Evolutionary conservation across 1,140 invertebrate species (phyloP).

Genomic region (Berghia stephanieae): DNA sequence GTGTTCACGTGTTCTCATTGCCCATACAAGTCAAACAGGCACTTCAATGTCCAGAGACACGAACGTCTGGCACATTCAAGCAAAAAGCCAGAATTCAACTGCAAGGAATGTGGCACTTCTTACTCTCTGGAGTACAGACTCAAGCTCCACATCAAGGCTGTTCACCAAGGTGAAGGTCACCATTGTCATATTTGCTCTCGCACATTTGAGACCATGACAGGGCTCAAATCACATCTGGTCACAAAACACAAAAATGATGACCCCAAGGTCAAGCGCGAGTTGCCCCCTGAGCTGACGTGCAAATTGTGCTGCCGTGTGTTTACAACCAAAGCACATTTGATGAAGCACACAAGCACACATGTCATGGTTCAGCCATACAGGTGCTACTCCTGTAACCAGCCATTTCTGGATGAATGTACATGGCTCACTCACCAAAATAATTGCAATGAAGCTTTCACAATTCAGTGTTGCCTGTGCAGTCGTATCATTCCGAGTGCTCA

Average conservation of each 20-base stretch:
- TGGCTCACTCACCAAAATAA: conserved; percentile 27
- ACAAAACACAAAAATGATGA: conserved; percentile 33
- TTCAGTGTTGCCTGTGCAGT: conserved; percentile 34
- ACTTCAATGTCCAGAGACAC: conserved; percentile 31
- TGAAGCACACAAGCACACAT: conserved; percentile 32
- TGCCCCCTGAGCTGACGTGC: conserved; percentile 29
- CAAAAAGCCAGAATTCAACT: conserved; percentile 33
- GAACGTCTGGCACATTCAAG: conserved; percentile 28
- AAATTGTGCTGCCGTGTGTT: conserved; percentile 25
- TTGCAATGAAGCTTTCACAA: conserved; percentile 17
- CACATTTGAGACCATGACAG: conserved; percentile 33
- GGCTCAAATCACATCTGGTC: conserved; percentile 30
- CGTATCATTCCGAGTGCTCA: conserved; percentile 16
- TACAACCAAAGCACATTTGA: conserved; percentile 24
- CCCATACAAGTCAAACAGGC: conserved; percentile 29
- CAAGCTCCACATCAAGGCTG: conserved; percentile 30
- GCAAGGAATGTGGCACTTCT: conserved; percentile 31
- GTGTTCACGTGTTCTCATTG: conserved; percentile 30
- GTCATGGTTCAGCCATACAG: conserved; percentile 28
- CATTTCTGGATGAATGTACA: conserved; percentile 25
- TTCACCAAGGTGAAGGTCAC: conserved; percentile 32
- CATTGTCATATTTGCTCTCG: conserved; percentile 26
- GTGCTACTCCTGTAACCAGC: conserved; percentile 29
- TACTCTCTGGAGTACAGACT: conserved; percentile 31
- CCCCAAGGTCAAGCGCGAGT: conserved; percentile 3